Conservation (phyloP, 2,113 vertebrate genomes). For the Fulica atra region DNA sequence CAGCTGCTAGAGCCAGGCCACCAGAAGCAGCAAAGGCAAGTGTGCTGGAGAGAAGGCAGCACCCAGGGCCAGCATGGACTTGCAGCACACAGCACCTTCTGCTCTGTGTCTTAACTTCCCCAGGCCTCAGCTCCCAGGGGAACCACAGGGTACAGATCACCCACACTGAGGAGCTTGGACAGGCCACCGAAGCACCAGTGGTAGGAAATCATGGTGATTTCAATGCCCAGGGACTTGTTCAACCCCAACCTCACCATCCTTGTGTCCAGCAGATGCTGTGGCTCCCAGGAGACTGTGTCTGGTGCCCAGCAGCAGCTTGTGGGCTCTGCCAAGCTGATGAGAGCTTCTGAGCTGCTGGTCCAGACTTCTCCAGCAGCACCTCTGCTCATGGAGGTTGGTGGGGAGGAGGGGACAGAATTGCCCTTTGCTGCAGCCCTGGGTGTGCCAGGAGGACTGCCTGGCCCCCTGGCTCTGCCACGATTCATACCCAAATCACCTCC, state of each 20-base stretch:
- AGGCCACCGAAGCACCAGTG: neutral
- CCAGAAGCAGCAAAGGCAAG: neutral
- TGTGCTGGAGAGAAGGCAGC: neutral
- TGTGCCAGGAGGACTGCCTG: accelerated
- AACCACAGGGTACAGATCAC: neutral
- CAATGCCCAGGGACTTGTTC: neutral
- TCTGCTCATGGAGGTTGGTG: neutral
- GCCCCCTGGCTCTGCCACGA: neutral
- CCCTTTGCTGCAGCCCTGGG: neutral
- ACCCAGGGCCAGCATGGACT: neutral
- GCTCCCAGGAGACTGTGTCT: neutral
- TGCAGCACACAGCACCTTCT: neutral
- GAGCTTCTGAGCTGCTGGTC: neutral
- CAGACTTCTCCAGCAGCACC: neutral
- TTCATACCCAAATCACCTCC: neutral
- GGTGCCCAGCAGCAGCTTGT: accelerated
- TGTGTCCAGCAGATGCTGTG: accelerated
- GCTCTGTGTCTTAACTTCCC: neutral
- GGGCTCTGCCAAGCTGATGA: neutral
- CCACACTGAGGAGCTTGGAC: accelerated
- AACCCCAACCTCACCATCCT: neutral
- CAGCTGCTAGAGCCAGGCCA: neutral
- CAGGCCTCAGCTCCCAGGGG: neutral
- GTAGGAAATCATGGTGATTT: neutral
- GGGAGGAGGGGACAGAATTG: neutral